Conservation (phyloP, 1,140 invertebrate genomes). For the Helicoverpa zea region DNA sequence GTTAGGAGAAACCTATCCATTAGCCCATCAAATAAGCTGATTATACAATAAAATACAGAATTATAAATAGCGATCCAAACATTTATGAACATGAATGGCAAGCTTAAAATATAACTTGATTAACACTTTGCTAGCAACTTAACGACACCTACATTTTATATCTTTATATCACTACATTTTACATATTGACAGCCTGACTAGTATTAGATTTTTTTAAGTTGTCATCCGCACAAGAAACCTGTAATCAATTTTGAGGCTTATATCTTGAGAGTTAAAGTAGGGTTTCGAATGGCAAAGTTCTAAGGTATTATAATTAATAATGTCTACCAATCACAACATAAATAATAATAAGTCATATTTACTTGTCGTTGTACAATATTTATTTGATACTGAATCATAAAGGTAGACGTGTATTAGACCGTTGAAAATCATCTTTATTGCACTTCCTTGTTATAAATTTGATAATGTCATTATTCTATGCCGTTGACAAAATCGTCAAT, state of each 20-base stretch:
- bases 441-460: slow-evolving; percentile 73
- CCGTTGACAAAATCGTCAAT: slow-evolving; percentile 8
- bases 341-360: slow-evolving; percentile 35
- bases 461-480: slow-evolving; percentile 32
- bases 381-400: slow-evolving; percentile 39
- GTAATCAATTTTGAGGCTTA: not conserved
- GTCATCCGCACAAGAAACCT: not conserved
- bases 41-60: not conserved
- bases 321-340: slow-evolving; percentile 24
- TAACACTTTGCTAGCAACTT: slow-evolving; percentile 10
- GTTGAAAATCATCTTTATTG: slow-evolving; percentile 60
- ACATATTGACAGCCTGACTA: slow-evolving; percentile 8
- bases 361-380: slow-evolving; percentile 25
- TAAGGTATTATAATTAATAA: slow-evolving; percentile 35
- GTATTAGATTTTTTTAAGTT: not conserved
- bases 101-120: slow-evolving; percentile 3
- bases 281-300: not conserved
- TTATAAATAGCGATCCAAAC: not conserved
- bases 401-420: slow-evolving; percentile 35
- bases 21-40: no score
- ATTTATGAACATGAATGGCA: not conserved
- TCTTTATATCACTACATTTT: slow-evolving; percentile 19
- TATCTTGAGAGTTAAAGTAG: not conserved
- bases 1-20: no score
- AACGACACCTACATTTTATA: slow-evolving; percentile 17